Conservation (phyloP, 2,113 vertebrate species). For the Antigone vipio region DNA sequence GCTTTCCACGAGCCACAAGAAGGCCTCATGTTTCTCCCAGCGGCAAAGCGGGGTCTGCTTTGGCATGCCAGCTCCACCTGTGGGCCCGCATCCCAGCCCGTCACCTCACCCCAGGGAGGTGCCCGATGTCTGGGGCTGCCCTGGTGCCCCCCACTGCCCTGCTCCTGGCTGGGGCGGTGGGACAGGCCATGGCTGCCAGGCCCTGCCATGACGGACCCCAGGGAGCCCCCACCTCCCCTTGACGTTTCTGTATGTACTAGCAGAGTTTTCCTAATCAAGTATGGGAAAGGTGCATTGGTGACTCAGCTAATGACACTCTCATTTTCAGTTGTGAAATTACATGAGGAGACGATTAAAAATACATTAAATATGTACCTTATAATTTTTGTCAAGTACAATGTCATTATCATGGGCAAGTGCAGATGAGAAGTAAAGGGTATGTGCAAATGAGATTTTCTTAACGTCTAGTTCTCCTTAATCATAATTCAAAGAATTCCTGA, state of each 20-base stretch:
- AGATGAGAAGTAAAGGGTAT: neutral
- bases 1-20: neutral
- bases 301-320: conserved; percentile 23
- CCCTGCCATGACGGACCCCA: neutral
- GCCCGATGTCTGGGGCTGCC: neutral
- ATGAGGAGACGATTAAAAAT: neutral
- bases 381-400: conserved; percentile 30
- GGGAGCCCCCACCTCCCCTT: neutral
- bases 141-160: neutral
- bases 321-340: conserved; percentile 29
- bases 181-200: neutral
- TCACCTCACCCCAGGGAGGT: neutral
- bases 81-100: rapidly evolving
- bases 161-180: neutral
- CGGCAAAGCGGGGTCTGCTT: rapidly evolving
- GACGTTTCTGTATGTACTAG: rapidly evolving
- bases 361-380: conserved; percentile 23
- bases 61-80: rapidly evolving
- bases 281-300: neutral
- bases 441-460: conserved; percentile 15
- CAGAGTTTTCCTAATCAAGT: neutral
- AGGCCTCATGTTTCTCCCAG: rapidly evolving
- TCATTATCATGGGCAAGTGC: conserved; percentile 26
- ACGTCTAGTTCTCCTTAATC: neutral
- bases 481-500: conserved; percentile 33